A percentile compares a stretch with the other conserved stretches of the same genome.
Evolutionary conservation across 2,797 vertebrate genomes (phyloP).

Genomic region (Scolopax bukidnonensis): DNA sequence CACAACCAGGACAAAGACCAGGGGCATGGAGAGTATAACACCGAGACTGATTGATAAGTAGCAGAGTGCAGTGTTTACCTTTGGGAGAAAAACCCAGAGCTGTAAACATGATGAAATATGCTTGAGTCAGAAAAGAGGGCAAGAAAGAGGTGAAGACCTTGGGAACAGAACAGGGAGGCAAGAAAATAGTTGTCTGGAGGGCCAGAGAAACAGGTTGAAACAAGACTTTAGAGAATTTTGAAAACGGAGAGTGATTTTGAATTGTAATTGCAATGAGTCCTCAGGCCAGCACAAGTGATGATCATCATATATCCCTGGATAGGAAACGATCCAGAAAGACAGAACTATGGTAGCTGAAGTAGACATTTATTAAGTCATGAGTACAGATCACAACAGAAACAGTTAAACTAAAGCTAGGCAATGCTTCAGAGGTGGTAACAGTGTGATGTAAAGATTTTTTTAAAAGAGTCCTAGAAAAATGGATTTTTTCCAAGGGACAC

Average conservation of each 20-base stretch:
- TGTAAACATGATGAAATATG: constrained; percentile 71
- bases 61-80: constrained; percentile 69
- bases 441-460: not conserved
- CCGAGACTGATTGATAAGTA: constrained; percentile 70
- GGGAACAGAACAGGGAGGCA: not conserved
- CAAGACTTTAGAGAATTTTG: not conserved
- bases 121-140: constrained; percentile 20
- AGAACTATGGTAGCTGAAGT: not conserved
- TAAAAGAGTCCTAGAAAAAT: not conserved
- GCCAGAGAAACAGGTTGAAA: constrained; percentile 42
- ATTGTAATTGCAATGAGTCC: not conserved
- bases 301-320: not conserved
- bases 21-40: constrained; percentile 43
- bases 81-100: constrained; percentile 47
- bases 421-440: not conserved
- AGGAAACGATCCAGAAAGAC: not conserved
- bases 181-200: constrained; percentile 8
- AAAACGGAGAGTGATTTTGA: not conserved
- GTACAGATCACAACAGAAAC: not conserved
- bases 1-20: constrained; percentile 64
- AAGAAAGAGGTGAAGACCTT: constrained; percentile 56
- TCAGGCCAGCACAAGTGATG: not conserved
- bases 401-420: not conserved
- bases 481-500: not conserved
- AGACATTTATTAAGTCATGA: not conserved